Evolutionary conservation across 2,113 vertebrate genomes (phyloP), one percentile per base, ranked within the genome.

Genomic region (Malaclemys terrapin): DNA sequence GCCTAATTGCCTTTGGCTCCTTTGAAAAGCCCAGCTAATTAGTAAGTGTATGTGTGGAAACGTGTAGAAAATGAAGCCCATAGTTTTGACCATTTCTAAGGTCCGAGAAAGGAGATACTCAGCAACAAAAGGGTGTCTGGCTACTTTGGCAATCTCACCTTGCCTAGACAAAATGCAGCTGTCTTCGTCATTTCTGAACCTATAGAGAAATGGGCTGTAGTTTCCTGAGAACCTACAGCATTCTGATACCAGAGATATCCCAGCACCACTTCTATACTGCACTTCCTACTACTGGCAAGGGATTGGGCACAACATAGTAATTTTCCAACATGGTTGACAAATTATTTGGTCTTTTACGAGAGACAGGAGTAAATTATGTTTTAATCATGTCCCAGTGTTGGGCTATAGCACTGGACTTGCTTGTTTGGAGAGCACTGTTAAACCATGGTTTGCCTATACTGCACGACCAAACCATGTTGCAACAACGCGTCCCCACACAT

Each of bases 241-340:
- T 12, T 80, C 42, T 82, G 11, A 35, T 11, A 57, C 75, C 45
- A 1, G 1, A 25, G 87, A 29, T 13, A 45, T 53, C 52, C 8
- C 80, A 88, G 9, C 4, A 75, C 29, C 53, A 8, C 49, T 14
- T 2, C 1, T 14, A 20, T 54, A 14, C 16, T 38, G 38, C 53
- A 59, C 35, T 56, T n/a, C 59, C 20, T 50, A 16, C 14, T 91
- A 24, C 42, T 85, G 49, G 22, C 84, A 53, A 1, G 35, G 27
- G 31, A 95, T 29, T 16, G 52, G 88, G 49, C 54, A 88, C 81
- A 88, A 56, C 59, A 72, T 3, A 8, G 19, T 49, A 52, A 29
- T 54, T 93, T 88, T 35, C 75, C 88, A 72, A 87, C 85, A 20
- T 35, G 91, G 42, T 49, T 87, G 93, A 84, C 89, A 83, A 1